phyloP scores from a whole-genome alignment of 2,797 vertebrate species.

The Spatula versicolor region DNA sequence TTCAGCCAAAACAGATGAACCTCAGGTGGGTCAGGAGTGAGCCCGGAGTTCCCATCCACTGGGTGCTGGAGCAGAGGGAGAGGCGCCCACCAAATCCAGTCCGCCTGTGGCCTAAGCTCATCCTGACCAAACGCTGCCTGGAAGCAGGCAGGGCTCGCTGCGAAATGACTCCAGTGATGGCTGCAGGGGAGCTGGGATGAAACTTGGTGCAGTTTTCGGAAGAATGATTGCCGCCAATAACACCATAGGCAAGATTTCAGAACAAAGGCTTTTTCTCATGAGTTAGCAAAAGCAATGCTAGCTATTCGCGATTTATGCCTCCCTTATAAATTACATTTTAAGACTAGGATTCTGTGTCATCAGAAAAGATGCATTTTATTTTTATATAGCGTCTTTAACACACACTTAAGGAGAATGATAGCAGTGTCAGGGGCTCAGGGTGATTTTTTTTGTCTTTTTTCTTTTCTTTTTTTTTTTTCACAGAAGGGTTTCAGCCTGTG shows the following conservation, averaged over 20 bases:
- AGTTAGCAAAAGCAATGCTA: constrained; percentile 54
- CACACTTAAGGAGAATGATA: constrained; percentile 40
- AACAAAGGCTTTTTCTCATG: constrained; percentile 68
- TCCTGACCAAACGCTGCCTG: accelerated
- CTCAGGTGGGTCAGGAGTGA: background rate
- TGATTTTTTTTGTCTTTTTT: background rate
- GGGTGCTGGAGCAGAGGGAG: background rate
- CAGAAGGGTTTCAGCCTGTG: background rate
- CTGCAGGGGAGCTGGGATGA: background rate
- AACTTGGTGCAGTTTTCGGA: background rate
- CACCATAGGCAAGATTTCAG: constrained; percentile 29
- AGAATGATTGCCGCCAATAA: background rate
- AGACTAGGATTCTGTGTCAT: constrained; percentile 37
- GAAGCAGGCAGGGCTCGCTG: background rate
- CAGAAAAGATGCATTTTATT: constrained; percentile 61
- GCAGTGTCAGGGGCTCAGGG: background rate
- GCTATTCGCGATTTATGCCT: constrained; percentile 1
- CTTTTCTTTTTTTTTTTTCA: background rate
- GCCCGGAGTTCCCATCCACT: background rate
- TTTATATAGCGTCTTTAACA: constrained; percentile 62
- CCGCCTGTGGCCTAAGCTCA: background rate
- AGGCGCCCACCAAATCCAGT: accelerated
- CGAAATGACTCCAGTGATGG: background rate
- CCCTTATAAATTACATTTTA: constrained; percentile 47
- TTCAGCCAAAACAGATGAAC: background rate